phyloP scores from a whole-genome alignment of 2,113 vertebrate species.

The Syngnathus scovelli region DNA sequence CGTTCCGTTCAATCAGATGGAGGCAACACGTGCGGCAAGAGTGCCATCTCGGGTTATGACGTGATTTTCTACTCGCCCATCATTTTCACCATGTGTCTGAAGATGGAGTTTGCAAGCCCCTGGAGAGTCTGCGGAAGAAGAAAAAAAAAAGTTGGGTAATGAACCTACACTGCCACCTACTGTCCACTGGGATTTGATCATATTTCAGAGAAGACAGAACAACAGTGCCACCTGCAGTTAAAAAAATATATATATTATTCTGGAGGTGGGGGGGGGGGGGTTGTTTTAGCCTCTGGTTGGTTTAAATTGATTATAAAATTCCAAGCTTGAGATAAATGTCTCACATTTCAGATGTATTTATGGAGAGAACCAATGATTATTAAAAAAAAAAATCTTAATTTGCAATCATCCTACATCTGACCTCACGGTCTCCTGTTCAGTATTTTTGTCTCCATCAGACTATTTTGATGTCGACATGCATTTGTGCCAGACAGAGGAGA shows the following conservation, averaged over 20 bases:
- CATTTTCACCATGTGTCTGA: slow-evolving; percentile 23
- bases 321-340: neutral
- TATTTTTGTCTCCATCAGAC: slow-evolving; percentile 3
- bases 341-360: neutral
- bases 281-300: slow-evolving; percentile 3
- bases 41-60: slow-evolving; percentile 57
- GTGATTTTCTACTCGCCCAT: slow-evolving; percentile 17
- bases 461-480: neutral
- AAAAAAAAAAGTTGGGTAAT: slow-evolving; percentile 24
- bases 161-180: slow-evolving; percentile 61
- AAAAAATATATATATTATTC: neutral
- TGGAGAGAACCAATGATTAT: neutral
- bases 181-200: slow-evolving; percentile 32
- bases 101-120: slow-evolving; percentile 32
- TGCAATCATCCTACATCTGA: neutral
- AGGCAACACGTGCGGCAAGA: slow-evolving; percentile 32
- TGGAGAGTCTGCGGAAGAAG: slow-evolving; percentile 32
- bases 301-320: neutral
- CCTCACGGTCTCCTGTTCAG: neutral
- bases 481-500: slow-evolving; percentile 9
- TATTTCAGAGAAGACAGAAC: slow-evolving; percentile 15
- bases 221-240: slow-evolving; percentile 57
- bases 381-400: neutral
- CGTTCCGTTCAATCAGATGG: slow-evolving; percentile 14
- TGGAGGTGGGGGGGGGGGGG: too few species aligned